Percentiles rank a stretch among this genome's conserved stretches.
Conservation (phyloP, 2,113 vertebrate species). For the Caretta caretta region DNA sequence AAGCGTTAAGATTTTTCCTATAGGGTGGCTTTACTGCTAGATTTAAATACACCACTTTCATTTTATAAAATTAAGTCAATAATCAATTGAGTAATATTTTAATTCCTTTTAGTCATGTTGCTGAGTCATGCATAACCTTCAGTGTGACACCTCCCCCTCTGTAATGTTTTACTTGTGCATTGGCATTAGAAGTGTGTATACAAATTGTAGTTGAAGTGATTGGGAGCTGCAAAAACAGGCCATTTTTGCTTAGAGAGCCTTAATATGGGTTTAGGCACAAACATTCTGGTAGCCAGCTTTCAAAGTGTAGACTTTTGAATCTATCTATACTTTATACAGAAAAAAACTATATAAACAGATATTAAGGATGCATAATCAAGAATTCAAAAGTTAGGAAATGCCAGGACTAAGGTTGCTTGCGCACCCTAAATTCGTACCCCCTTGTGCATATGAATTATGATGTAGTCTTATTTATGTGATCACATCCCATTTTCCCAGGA, state of each 20-base stretch:
- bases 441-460: not conserved
- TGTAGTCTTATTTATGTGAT: not conserved
- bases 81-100: not conserved
- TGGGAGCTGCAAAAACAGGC: not conserved
- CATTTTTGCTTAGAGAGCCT: not conserved
- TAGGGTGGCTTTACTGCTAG: not conserved
- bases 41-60: not conserved
- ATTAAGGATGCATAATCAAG: not conserved
- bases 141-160: not conserved
- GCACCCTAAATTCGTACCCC: not conserved
- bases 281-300: not conserved
- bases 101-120: not conserved
- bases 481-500: not conserved
- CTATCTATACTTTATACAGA: constrained; percentile 11
- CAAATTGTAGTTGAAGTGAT: not conserved
- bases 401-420: not conserved
- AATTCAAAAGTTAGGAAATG: not conserved
- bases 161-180: not conserved
- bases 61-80: not conserved
- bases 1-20: not conserved
- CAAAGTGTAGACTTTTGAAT: not conserved
- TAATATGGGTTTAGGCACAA: not conserved
- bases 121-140: not conserved
- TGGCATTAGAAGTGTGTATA: not conserved
- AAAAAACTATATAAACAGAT: not conserved